phyloP scores from a whole-genome alignment of 2,113 vertebrate species.

The Scalopus aquaticus region DNA sequence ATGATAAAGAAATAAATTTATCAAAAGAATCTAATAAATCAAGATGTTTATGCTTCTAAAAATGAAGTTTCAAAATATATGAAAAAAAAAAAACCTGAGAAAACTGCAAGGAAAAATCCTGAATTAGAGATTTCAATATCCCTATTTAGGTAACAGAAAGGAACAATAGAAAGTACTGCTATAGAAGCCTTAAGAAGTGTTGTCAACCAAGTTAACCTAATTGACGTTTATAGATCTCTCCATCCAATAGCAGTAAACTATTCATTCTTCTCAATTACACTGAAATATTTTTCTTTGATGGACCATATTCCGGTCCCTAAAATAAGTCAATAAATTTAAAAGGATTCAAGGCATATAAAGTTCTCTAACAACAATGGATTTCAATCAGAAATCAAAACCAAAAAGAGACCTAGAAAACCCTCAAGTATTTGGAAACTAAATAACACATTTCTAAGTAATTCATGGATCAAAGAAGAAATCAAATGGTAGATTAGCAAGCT shows the following conservation, averaged over 20 bases:
- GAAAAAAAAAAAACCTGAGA: background rate
- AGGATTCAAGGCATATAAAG: background rate
- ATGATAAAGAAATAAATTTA: background rate
- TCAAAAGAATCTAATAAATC: background rate
- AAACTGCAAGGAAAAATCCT: background rate
- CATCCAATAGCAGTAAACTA: background rate
- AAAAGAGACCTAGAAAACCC: background rate
- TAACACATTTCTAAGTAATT: background rate
- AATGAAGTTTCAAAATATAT: background rate
- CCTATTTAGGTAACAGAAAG: background rate
- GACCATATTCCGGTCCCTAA: background rate
- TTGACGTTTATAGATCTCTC: background rate
- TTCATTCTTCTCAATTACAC: background rate
- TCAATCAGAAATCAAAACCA: background rate
- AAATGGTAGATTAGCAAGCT: background rate
- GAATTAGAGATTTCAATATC: background rate
- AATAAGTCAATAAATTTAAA: background rate
- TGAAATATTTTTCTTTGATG: background rate
- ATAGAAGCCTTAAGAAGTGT: background rate
- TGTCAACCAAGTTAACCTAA: background rate
- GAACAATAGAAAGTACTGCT: background rate
- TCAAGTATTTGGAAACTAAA: background rate
- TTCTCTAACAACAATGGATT: background rate
- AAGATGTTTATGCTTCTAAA: background rate
- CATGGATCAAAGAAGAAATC: background rate